phyloP scores from a whole-genome alignment of 1,140 invertebrate species.

The Atta cephalotes region DNA sequence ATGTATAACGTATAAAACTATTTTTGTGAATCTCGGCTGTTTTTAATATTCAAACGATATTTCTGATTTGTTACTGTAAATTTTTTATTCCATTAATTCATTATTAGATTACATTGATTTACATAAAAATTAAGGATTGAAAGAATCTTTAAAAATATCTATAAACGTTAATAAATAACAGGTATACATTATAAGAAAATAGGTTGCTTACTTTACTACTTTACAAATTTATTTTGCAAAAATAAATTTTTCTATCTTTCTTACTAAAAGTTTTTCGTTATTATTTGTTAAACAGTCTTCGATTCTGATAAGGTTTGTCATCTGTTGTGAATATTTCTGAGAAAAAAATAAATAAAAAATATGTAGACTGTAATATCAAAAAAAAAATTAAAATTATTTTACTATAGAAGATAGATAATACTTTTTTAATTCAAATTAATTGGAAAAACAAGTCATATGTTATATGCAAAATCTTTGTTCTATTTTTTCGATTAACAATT shows the following conservation, averaged over 20 bases:
- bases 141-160: not conserved
- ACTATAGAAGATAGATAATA: not conserved
- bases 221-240: not conserved
- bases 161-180: not conserved
- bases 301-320: not conserved
- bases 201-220: not conserved
- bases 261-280: not conserved
- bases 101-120: not conserved
- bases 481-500: not conserved
- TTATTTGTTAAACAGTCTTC: not conserved
- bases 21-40: not conserved
- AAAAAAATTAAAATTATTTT: not conserved
- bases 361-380: not conserved
- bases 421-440: not conserved
- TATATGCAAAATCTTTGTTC: not conserved
- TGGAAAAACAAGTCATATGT: not conserved
- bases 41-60: not conserved
- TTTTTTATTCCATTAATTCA: not conserved
- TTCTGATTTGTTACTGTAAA: conserved; percentile 1
- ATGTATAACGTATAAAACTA: not conserved
- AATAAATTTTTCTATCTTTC: not conserved
- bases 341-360: not conserved
- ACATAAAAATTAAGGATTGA: not conserved
- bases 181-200: not conserved
- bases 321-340: not conserved